Conservation (phyloP, 2,888 invertebrate species). For the Habrosyne pyritoides region DNA sequence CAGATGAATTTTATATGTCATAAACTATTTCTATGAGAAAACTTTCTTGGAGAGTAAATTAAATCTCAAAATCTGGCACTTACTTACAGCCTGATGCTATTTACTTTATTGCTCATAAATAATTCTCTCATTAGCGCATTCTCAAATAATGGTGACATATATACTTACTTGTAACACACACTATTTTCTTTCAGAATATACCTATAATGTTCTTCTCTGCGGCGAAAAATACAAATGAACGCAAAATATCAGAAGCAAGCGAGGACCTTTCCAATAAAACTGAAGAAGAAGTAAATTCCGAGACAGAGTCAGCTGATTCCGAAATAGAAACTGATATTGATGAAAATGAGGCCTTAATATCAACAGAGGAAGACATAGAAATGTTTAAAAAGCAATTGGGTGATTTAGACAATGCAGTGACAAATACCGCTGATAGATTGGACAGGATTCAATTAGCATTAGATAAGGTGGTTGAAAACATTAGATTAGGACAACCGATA, state of each 20-base stretch:
- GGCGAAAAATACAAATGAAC: slow-evolving; percentile 81
- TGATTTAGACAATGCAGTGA: slow-evolving; percentile 79
- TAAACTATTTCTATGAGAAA: too few species aligned
- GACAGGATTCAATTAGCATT: slow-evolving; percentile 80
- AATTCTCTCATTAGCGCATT: too few species aligned
- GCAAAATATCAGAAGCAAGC: slow-evolving; percentile 69
- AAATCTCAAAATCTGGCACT: too few species aligned
- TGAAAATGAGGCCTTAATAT: slow-evolving; percentile 52
- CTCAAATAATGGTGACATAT: too few species aligned
- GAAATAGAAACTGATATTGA: slow-evolving; percentile 48
- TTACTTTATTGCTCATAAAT: too few species aligned
- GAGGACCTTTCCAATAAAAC: slow-evolving; percentile 30
- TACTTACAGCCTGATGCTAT: too few species aligned
- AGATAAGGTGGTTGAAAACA: slow-evolving; percentile 65
- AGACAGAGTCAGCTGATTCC: slow-evolving; percentile 61
- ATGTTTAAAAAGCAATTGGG: slow-evolving; percentile 78
- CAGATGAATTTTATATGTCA: too few species aligned
- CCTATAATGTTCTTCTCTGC: slow-evolving; percentile 97
- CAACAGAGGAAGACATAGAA: slow-evolving; percentile 69
- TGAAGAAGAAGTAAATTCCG: slow-evolving; percentile 43
- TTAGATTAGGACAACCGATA: slow-evolving; percentile 63
- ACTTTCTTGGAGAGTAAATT: too few species aligned
- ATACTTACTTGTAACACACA: slow-evolving; percentile 4
- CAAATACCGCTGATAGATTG: slow-evolving; percentile 81
- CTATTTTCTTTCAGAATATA: slow-evolving; percentile 76